Evolutionary conservation across 2,797 vertebrate species (phyloP), one percentile per base, ranked within the genome.

Genomic region (Glyptemys insculpta): DNA sequence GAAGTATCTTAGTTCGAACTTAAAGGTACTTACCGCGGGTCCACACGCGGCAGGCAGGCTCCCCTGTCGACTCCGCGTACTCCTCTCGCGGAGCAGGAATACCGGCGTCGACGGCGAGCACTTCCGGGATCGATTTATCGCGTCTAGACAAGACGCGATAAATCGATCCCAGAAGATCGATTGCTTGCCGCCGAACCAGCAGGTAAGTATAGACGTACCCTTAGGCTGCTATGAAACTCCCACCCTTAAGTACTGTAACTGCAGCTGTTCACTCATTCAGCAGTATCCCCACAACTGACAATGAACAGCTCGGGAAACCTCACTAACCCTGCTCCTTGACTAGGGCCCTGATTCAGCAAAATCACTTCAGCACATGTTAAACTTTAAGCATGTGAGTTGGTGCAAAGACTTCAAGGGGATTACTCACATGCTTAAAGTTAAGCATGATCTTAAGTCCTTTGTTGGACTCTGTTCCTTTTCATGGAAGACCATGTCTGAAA

Each of bases 341-440:
- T 65, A 44, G 21, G 82, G 49, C n/a, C 37, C 68, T 72, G 68
- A 41, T 72, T 72, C 68, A 83, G 25, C 50, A 90, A 87, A 91
- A 1, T 5, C 6, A 5, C 31, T 85, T 74, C 53, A 85, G 50
- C n/a, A 76, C 19, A 2, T 5, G 9, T 65, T 92, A 29, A 27
- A 92, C 87, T 89, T 91, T 34, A 94, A 65, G 57, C 29, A 21
- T 89, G 29, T 47, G 19, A 78, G 23, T 80, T 80, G 54, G 49
- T 85, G 72, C 83, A 83, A 18, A 93, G 27, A 14, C 41, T 91
- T 53, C 59, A 85, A 83, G 5, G 7, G 8, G 23, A 79, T 87
- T 87, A 65, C 87, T 90, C 59, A 88, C 34, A 86, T 83, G 21
- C 31, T 92, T 89, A 29, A 76, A 91, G 86, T 88, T 91, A 74